phyloP scores from a whole-genome alignment of 2,888 invertebrate species.

The Arrhopalites spinosus region DNA sequence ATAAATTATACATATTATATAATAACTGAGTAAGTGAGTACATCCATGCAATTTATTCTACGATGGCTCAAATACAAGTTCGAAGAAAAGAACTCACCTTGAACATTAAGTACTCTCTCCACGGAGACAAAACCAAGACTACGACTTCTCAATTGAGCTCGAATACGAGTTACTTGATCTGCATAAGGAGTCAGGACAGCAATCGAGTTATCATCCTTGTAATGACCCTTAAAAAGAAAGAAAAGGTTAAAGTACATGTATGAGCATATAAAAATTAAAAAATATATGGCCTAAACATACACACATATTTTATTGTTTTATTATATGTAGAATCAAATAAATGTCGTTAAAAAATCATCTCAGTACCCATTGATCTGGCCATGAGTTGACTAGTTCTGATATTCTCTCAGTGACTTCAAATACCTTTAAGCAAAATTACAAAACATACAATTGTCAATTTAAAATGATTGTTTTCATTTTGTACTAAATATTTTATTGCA shows the following conservation, averaged over 20 bases:
- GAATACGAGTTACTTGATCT: conserved; percentile 76
- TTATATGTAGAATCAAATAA: no score
- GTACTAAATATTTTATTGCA: no score
- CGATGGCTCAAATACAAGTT: background rate
- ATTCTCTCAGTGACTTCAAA: conserved; percentile 78
- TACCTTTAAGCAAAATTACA: conserved; percentile 59
- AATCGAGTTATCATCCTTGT: conserved; percentile 67
- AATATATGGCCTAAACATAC: no score
- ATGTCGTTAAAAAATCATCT: no score
- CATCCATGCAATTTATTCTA: no score
- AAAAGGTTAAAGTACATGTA: no score
- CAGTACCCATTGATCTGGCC: conserved; percentile 76
- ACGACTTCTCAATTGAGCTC: conserved; percentile 74
- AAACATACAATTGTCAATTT: background rate
- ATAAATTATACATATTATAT: no score
- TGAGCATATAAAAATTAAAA: no score
- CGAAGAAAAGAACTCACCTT: conserved; percentile 64
- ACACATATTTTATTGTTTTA: no score
- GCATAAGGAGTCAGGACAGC: conserved; percentile 82
- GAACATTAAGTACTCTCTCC: conserved; percentile 80
- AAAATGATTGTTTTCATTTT: no score
- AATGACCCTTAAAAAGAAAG: no score
- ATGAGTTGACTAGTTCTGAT: conserved; percentile 70
- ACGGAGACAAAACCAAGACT: conserved; percentile 76
- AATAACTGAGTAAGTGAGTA: no score